Conservation (phyloP, 2,797 vertebrate species). For the Hippopotamyrus pictus region DNA sequence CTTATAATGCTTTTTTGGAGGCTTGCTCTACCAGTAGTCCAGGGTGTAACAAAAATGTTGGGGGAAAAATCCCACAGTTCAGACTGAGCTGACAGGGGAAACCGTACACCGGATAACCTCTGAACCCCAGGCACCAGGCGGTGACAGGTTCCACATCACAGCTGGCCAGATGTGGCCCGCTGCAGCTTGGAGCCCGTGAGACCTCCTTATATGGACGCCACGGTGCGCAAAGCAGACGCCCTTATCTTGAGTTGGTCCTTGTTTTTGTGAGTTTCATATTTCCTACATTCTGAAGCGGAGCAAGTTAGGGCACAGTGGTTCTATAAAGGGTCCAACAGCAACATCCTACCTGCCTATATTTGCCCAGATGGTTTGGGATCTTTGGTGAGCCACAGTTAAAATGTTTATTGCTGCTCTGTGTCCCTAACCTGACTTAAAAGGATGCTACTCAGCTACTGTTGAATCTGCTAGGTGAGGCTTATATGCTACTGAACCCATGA, state of each 20-base stretch:
- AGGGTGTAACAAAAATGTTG: not conserved
- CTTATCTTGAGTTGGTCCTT: not conserved
- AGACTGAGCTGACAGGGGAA: not conserved
- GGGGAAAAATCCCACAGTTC: not conserved
- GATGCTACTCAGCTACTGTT: not conserved
- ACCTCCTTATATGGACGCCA: not conserved
- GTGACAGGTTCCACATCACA: not conserved
- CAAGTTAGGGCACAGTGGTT: not conserved
- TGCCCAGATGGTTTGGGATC: not conserved
- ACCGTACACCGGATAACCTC: not conserved
- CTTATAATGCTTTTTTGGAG: not conserved
- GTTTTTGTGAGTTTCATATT: slow-evolving; percentile 3
- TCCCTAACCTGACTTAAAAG: not conserved
- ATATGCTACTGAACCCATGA: not conserved
- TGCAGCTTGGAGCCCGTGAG: not conserved
- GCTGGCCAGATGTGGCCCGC: not conserved
- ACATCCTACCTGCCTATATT: not conserved
- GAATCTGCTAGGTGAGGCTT: not conserved
- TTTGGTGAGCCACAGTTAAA: not conserved
- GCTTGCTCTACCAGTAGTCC: not conserved
- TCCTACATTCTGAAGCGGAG: not conserved
- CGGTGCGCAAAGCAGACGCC: not conserved
- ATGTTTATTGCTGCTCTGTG: not conserved
- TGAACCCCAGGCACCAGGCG: not conserved
- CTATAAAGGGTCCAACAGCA: not conserved